Base-by-base conservation (phyloP, 2,113 vertebrate genomes). In the Misgurnus mizolepis region DNA sequence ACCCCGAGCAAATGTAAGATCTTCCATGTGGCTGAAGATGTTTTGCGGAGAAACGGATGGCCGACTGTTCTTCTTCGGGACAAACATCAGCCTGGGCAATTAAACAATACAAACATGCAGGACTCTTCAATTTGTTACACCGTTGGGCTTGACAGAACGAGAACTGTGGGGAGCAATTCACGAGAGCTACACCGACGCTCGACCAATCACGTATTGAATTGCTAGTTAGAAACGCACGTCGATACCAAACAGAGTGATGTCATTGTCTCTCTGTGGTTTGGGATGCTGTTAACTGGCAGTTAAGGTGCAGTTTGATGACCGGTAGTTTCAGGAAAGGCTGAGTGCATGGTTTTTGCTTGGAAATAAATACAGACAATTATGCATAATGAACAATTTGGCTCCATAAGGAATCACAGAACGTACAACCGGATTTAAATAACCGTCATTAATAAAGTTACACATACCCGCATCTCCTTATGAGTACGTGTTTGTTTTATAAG, bases 11-110 rank as follows among this genome's bases (percentile, higher is more conserved):
- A 47, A 40, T 71, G 68, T 74, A 78, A 64, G 73, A 53, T 81
- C 58, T 49, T 58, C 72, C 58, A 22, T 53, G 22, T 64, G 72
- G 55, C 49, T 72, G 61, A 17, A 67, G 39, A 66, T 6, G 50
- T 61, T 73, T 81, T 73, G 53, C 55, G 34, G 75, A 58, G 67
- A 73, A 80, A 81, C 68, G 17, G 74, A 78, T 73, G 82, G 62
- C 66, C 73, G 76, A 72, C 73, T 62, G 67, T 80, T 76, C 40
- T 10, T 53, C 45, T 61, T 50, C 61, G 17, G 62, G 78, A 77
- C 74, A 77, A 64, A 67, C 17, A 79, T 75, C 64, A 75, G 49
- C 75, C n/a, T 47, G 67, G 72, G 67, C 65, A 76, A 67, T 76
- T 61, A 69, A 75, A 60, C 72, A 76, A 56, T 67, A 72, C 53